Evolutionary conservation across 37 sponge, comb jelly and placozoan genomes (phyloP).

Genomic region (Bolinopsis microptera): DNA sequence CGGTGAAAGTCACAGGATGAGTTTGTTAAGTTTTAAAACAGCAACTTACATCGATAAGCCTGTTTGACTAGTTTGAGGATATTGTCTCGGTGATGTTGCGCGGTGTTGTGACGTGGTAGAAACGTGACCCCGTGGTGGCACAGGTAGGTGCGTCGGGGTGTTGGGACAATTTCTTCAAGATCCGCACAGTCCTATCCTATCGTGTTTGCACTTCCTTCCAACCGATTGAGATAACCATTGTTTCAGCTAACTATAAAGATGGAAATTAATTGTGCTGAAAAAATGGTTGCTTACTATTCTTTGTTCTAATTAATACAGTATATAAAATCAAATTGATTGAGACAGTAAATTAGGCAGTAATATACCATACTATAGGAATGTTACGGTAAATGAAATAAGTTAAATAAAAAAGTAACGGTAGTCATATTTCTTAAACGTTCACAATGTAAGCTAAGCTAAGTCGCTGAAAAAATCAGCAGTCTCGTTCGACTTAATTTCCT

Average conservation of each 20-base stretch:
- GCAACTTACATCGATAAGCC: slow-evolving; percentile 69
- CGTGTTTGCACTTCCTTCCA: slow-evolving; percentile 99
- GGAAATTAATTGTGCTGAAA: too few species aligned
- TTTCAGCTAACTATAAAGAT: too few species aligned
- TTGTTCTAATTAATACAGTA: too few species aligned
- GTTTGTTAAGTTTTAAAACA: too few species aligned
- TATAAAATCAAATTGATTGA: too few species aligned
- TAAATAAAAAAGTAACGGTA: too few species aligned
- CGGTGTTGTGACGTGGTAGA: slow-evolving; percentile 91
- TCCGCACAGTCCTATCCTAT: slow-evolving; percentile 90
- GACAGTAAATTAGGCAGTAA: too few species aligned
- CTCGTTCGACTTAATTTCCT: background rate
- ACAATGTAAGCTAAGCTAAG: slow-evolving; percentile 67
- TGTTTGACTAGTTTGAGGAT: slow-evolving; percentile 77
- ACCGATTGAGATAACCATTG: slow-evolving; percentile 94
- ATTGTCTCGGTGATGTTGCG: slow-evolving; percentile 87
- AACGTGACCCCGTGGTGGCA: slow-evolving; percentile 94
- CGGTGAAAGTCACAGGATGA: too few species aligned
- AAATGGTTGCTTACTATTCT: too few species aligned
- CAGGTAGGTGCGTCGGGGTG: slow-evolving; percentile 91
- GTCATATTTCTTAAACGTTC: too few species aligned
- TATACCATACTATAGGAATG: too few species aligned
- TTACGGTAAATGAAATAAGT: too few species aligned
- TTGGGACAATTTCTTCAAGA: slow-evolving; percentile 91
- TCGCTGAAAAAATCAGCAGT: slow-evolving; percentile 79